These are phyloP conservation scores for Knipowitschia caucasica DNA, from an alignment of 2,797 vertebrate genomes.

Conservation along the genomic window DNA sequence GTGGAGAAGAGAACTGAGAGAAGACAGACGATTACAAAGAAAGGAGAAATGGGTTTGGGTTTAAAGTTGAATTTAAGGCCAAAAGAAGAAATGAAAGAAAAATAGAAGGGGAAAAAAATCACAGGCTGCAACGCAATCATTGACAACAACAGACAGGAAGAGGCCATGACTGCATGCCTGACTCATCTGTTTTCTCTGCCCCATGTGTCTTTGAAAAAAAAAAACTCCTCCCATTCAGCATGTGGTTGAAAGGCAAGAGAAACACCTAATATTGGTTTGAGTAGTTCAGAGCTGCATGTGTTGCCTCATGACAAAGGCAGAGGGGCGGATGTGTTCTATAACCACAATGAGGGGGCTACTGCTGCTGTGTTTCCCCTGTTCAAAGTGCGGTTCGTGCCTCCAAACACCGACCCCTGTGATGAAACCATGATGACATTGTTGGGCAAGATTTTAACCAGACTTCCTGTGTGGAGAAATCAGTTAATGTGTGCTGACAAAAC, in stretches of 20 bases:
- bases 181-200: constrained; percentile 78
- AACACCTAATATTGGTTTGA: constrained; percentile 50
- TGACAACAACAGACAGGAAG: constrained; percentile 58
- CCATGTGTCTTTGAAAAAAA: constrained; percentile 47
- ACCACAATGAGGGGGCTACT: constrained; percentile 49
- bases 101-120: constrained; percentile 4
- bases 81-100: constrained; percentile 5
- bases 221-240: constrained; percentile 53
- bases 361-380: constrained; percentile 47
- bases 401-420: constrained; percentile 14
- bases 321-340: constrained; percentile 48
- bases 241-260: not conserved
- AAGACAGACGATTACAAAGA: not conserved
- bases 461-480: constrained; percentile 39
- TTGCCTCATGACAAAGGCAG: constrained; percentile 58
- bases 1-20: constrained; percentile 53
- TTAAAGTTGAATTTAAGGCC: constrained; percentile 6
- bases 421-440: constrained; percentile 34
- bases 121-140: constrained; percentile 14
- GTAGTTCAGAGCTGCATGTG: constrained; percentile 57
- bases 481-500: not conserved
- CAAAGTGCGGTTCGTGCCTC: constrained; percentile 19
- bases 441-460: constrained; percentile 26
- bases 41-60: constrained; percentile 11
- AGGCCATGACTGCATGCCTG: constrained; percentile 68